Conservation (phyloP, 2,888 invertebrate genomes). For the Drosophila borborema region DNA sequence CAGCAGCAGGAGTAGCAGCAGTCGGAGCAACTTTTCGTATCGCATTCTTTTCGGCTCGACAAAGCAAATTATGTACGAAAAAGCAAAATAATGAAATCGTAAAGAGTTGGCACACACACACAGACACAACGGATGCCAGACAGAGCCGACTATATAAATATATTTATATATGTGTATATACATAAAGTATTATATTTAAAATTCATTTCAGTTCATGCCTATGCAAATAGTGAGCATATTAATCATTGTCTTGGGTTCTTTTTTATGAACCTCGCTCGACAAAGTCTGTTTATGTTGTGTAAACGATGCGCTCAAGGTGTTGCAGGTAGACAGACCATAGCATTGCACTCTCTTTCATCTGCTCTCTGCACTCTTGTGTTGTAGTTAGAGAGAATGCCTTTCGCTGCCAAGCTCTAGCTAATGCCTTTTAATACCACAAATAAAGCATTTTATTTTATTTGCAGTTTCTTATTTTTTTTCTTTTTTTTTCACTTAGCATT, state of each 20-base stretch:
- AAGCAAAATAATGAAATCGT: conserved; percentile 77
- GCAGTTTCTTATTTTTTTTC: background rate
- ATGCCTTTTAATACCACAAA: background rate
- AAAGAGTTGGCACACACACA: conserved; percentile 65
- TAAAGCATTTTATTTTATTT: background rate
- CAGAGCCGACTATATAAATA: background rate
- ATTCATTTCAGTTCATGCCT: conserved; percentile 67
- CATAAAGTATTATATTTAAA: conserved; percentile 51
- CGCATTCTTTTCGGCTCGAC: conserved; percentile 59
- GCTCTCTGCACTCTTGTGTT: too few species aligned
- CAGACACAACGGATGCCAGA: conserved; percentile 1
- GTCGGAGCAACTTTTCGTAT: conserved; percentile 49
- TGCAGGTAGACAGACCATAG: background rate
- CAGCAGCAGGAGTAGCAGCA: background rate
- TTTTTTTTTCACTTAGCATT: conserved; percentile 20
- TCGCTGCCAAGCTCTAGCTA: background rate
- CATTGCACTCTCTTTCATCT: too few species aligned
- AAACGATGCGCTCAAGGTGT: background rate
- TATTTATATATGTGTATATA: background rate
- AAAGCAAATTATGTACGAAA: conserved; percentile 74
- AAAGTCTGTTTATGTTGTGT: background rate
- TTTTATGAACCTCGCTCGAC: background rate
- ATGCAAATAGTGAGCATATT: conserved; percentile 75
- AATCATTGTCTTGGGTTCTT: conserved; percentile 56
- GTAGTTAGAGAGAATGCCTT: too few species aligned